A percentile compares a stretch with the other conserved stretches of the same genome.
These are phyloP conservation scores for Denticeps clupeoides DNA, from an alignment of 2,797 vertebrate genomes.

Conservation along the genomic window DNA sequence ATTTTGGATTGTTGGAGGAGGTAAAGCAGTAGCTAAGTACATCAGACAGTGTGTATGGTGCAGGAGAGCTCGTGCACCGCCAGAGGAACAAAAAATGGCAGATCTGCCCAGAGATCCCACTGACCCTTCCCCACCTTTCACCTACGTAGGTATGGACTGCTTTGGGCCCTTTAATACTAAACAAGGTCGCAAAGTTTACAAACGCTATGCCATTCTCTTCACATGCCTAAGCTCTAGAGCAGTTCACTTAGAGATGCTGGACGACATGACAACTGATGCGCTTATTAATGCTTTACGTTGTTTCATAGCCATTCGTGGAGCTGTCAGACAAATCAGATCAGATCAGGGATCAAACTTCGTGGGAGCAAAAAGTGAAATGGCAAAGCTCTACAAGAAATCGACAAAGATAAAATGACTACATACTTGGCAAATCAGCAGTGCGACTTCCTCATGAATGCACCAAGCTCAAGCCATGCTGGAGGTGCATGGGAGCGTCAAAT, in stretches of 20 bases:
- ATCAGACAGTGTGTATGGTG: not conserved
- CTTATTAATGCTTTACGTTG: constrained; percentile 2
- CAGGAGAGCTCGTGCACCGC: not conserved
- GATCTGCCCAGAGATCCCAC: not conserved
- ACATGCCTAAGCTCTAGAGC: not conserved
- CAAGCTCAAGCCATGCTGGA: not conserved
- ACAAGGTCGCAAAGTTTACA: not conserved
- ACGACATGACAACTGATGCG: constrained; percentile 1
- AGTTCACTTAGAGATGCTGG: constrained; percentile 1
- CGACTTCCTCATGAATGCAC: constrained; percentile 1
- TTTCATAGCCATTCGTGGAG: constrained; percentile 5
- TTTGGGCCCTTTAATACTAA: not conserved
- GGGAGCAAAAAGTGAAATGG: not conserved
- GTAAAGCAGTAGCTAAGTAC: not conserved
- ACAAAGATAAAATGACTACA: not conserved
- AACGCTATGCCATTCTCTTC: not conserved
- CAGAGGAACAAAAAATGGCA: not conserved
- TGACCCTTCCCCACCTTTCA: not conserved
- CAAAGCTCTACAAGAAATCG: constrained; percentile 1
- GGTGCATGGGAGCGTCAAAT: constrained; percentile 1
- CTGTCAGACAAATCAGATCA: not conserved
- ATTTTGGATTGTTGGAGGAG: not conserved
- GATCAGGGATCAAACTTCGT: constrained; percentile 5
- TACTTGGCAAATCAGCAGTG: constrained; percentile 1
- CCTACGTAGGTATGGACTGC: not conserved